Evolutionary conservation across 2,797 vertebrate genomes (phyloP).

Genomic region (Acipenser transmontanus): DNA sequence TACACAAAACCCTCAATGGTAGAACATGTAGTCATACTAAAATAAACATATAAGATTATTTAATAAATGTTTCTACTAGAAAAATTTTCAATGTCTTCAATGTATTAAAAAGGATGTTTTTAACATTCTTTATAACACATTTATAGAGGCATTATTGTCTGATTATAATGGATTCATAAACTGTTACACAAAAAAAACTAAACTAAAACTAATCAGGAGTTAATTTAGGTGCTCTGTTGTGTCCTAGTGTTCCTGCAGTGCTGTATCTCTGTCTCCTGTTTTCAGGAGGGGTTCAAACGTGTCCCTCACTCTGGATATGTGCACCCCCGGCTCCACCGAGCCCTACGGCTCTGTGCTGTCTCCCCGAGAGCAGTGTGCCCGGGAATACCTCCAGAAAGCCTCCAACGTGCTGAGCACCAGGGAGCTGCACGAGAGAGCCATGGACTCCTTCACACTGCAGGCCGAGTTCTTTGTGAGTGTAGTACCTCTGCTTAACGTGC

Average conservation of each 20-base stretch:
- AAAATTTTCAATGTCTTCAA: no score
- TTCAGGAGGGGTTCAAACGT: constrained; percentile 94
- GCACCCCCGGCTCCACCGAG: constrained; percentile 87
- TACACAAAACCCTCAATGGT: no score
- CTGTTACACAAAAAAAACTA: no score
- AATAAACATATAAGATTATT: no score
- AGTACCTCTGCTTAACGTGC: no score
- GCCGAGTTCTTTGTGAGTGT: constrained; percentile 89
- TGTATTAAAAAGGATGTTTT: no score
- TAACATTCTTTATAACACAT: neutral
- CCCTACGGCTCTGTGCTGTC: constrained; percentile 89
- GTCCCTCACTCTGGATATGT: constrained; percentile 96
- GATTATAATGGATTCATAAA: no score
- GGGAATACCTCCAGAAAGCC: constrained; percentile 83
- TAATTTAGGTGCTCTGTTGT: neutral
- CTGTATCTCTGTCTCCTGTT: constrained; percentile 13
- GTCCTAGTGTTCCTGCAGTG: constrained; percentile 1
- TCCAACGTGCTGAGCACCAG: constrained; percentile 74
- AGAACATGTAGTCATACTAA: no score
- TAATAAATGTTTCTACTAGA: no score
- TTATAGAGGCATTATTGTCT: no score
- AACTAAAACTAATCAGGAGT: no score
- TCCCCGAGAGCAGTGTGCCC: constrained; percentile 81
- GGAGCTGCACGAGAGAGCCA: constrained; percentile 79
- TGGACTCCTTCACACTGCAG: constrained; percentile 88